Conservation (phyloP, 2,888 invertebrate genomes). For the Linyphia triangularis region DNA sequence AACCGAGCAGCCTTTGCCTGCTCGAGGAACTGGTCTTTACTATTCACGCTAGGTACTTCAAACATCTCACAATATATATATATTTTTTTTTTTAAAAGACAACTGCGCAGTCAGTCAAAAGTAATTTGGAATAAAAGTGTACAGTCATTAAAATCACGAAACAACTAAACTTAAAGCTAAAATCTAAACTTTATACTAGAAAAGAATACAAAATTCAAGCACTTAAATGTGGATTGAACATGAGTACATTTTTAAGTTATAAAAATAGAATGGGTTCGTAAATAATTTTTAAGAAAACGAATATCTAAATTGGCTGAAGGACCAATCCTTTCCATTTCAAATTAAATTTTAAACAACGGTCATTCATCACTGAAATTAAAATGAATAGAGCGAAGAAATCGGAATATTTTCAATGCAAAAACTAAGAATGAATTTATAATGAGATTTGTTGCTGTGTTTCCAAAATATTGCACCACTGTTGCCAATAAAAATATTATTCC, state of each 20-base stretch:
- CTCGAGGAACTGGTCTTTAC: constrained; percentile 89
- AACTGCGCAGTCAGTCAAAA: neutral
- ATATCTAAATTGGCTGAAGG: too few relatives aligned
- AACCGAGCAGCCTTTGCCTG: constrained; percentile 94
- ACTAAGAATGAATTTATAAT: too few relatives aligned
- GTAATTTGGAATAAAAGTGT: neutral
- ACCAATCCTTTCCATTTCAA: too few relatives aligned
- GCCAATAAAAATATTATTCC: constrained; percentile 11
- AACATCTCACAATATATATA: constrained; percentile 58
- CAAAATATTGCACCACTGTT: neutral
- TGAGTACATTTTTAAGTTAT: neutral
- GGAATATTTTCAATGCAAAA: too few relatives aligned
- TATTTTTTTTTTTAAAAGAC: neutral
- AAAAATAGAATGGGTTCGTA: neutral
- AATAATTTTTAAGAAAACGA: too few relatives aligned
- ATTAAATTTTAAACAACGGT: too few relatives aligned
- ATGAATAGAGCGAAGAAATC: too few relatives aligned
- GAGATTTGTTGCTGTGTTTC: constrained; percentile 29
- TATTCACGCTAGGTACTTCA: constrained; percentile 64
- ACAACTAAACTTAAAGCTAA: neutral
- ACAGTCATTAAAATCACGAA: neutral
- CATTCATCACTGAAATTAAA: too few relatives aligned
- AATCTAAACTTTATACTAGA: neutral
- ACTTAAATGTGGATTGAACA: neutral
- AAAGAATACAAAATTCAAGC: neutral